phyloP scores from a whole-genome alignment of 2,888 invertebrate species.

The Drosophila paranaensis region DNA sequence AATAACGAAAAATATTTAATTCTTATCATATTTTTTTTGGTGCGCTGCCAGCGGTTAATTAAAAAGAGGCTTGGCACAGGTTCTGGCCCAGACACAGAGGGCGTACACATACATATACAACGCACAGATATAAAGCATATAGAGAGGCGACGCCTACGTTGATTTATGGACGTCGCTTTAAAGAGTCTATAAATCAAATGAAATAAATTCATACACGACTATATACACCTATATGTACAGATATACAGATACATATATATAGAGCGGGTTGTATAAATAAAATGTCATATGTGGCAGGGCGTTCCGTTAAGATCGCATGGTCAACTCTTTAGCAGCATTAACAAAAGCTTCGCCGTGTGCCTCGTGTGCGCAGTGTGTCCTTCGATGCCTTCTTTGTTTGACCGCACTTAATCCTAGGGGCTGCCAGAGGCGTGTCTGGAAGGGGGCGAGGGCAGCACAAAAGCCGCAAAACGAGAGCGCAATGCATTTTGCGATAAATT shows the following conservation, averaged over 20 bases:
- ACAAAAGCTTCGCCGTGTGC: slow-evolving; percentile 64
- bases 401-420: slow-evolving; percentile 68
- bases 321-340: slow-evolving; percentile 80
- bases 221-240: slow-evolving; percentile 4
- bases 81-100: slow-evolving; percentile 23
- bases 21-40: slow-evolving; percentile 22
- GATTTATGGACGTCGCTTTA: slow-evolving; percentile 66
- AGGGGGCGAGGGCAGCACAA: slow-evolving; percentile 20
- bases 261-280: slow-evolving; percentile 31
- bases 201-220: slow-evolving; percentile 41
- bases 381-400: slow-evolving; percentile 73
- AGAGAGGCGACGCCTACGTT: slow-evolving; percentile 56
- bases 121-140: background rate
- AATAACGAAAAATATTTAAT: slow-evolving; percentile 38
- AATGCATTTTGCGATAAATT: slow-evolving; percentile 79
- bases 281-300: slow-evolving; percentile 31
- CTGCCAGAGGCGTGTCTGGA: background rate
- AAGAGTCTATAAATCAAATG: slow-evolving; percentile 71
- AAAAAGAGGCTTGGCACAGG: slow-evolving; percentile 55
- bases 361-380: slow-evolving; percentile 38
- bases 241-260: background rate
- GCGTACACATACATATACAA: slow-evolving; percentile 1
- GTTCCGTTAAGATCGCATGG: slow-evolving; percentile 31
- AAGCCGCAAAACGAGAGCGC: slow-evolving; percentile 40
- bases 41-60: slow-evolving; percentile 39